These are phyloP conservation scores for Piezodorus guildinii DNA, from an alignment of 1,140 invertebrate species.

Conservation along the genomic window DNA sequence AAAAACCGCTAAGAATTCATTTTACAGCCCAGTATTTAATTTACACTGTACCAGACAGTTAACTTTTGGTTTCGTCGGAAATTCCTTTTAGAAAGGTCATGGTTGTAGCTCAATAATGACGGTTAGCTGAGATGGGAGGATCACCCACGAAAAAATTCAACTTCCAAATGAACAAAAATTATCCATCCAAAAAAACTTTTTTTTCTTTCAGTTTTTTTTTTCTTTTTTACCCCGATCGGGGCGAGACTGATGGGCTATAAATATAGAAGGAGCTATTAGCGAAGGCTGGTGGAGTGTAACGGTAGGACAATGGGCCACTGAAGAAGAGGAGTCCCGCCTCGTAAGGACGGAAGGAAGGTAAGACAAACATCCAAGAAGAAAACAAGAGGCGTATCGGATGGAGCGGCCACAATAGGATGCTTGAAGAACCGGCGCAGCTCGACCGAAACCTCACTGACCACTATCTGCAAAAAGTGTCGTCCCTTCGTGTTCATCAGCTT, in stretches of 20 bases:
- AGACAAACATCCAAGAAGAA: conserved; percentile 1
- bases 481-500: neutral
- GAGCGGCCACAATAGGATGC: neutral
- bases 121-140: too few relatives aligned
- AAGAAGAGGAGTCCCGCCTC: neutral
- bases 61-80: too few relatives aligned
- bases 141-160: too few relatives aligned
- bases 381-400: conserved; percentile 1
- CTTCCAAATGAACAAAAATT: too few relatives aligned
- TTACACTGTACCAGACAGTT: too few relatives aligned
- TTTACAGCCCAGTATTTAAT: too few relatives aligned
- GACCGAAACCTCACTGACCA: neutral
- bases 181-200: too few relatives aligned
- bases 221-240: neutral
- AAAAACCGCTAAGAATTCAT: too few relatives aligned
- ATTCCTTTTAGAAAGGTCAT: too few relatives aligned
- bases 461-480: conserved; percentile 4
- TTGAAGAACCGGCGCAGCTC: neutral
- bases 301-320: neutral
- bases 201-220: neutral
- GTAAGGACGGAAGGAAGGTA: neutral
- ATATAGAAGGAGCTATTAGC: conserved; percentile 7
- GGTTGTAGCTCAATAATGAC: too few relatives aligned
- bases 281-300: neutral
- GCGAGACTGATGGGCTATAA: conserved; percentile 12